Conservation (phyloP, 2,888 invertebrate species). For the Muschampia plurimacula region DNA sequence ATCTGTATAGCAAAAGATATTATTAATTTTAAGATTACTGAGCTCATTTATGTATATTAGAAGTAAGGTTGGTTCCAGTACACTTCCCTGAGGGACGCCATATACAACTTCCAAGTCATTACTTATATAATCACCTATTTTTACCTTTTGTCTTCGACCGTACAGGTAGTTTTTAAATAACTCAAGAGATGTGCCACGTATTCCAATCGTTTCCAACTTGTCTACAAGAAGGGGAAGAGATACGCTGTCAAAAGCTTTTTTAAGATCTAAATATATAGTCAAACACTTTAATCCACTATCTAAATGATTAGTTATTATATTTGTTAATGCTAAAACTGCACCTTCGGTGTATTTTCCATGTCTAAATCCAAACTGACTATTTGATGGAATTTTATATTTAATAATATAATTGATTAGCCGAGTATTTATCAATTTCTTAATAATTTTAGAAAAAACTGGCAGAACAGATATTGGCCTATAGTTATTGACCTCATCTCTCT, state of each 20-base stretch:
- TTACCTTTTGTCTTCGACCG: neutral
- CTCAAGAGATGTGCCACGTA: slow-evolving; percentile 14
- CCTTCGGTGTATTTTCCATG: slow-evolving; percentile 18
- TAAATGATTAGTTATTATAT: neutral
- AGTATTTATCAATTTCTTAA: slow-evolving; percentile 18
- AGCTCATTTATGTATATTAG: neutral
- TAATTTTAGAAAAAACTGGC: neutral
- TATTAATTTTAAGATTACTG: neutral
- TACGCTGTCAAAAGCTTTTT: slow-evolving; percentile 34
- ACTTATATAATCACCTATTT: neutral
- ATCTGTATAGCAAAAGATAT: slow-evolving; percentile 31
- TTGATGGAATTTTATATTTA: slow-evolving; percentile 21
- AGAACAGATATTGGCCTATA: too few relatives aligned
- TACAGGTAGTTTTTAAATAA: slow-evolving; percentile 3
- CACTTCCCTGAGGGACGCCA: too few relatives aligned
- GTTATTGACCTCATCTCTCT: too few relatives aligned
- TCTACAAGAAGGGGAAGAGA: slow-evolving; percentile 23
- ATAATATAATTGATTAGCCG: slow-evolving; percentile 12
- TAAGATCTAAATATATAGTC: slow-evolving; percentile 28
- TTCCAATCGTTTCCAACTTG: slow-evolving; percentile 21
- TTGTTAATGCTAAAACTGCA: slow-evolving; percentile 15
- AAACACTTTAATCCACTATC: slow-evolving; percentile 12
- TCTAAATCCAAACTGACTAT: slow-evolving; percentile 22
- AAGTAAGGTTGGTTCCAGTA: too few relatives aligned
- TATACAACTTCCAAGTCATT: neutral